These are phyloP conservation scores for Eleutherodactylus coqui DNA, from an alignment of 2,797 vertebrate species.

Conservation along the genomic window DNA sequence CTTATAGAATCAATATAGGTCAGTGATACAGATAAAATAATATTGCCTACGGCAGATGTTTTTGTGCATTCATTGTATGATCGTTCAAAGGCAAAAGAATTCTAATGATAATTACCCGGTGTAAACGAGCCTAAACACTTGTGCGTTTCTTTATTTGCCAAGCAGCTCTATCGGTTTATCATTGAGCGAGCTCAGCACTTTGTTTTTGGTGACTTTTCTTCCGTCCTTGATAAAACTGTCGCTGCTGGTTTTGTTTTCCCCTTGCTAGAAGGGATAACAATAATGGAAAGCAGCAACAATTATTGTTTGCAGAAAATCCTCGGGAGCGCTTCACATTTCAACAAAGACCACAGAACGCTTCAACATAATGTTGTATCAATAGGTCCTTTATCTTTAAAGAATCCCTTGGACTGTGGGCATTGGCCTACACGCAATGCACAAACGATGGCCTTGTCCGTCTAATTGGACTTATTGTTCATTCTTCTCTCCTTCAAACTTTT, in stretches of 20 bases:
- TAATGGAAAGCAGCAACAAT: slow-evolving; percentile 2
- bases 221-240: background rate
- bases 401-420: background rate
- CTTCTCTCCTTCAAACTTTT: slow-evolving; percentile 25
- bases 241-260: background rate
- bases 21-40: background rate
- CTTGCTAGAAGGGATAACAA: slow-evolving; percentile 22
- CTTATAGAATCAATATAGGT: too few species aligned
- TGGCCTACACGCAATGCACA: background rate
- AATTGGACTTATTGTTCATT: slow-evolving; percentile 6
- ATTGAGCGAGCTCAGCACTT: background rate
- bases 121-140: background rate
- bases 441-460: slow-evolving; percentile 17
- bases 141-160: too few species aligned
- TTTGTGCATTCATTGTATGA: background rate
- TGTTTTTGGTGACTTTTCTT: background rate
- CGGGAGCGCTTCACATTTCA: slow-evolving; percentile 5
- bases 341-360: slow-evolving; percentile 19
- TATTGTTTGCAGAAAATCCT: slow-evolving; percentile 2
- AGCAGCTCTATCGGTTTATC: background rate
- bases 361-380: slow-evolving; percentile 53
- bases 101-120: background rate
- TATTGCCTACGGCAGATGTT: too few species aligned
- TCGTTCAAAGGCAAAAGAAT: background rate
- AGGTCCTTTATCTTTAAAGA: slow-evolving; percentile 33